phyloP scores from a whole-genome alignment of 2,888 invertebrate species.

The Ectemnius cavifrons region DNA sequence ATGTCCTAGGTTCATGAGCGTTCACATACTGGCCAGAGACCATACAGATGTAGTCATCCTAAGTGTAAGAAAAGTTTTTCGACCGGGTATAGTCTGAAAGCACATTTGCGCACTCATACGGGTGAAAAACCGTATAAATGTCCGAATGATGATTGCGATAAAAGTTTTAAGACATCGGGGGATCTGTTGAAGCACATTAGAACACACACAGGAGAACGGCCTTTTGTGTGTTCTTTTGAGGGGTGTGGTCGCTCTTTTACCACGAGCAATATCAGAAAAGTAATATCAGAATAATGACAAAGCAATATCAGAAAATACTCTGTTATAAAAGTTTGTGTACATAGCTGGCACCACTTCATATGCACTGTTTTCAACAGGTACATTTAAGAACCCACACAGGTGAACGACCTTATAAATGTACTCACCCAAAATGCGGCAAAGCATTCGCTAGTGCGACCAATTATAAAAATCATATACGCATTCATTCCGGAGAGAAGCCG shows the following conservation, averaged over 20 bases:
- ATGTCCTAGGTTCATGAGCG: conserved; percentile 79
- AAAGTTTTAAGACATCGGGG: conserved; percentile 82
- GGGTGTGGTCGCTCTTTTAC: conserved; percentile 84
- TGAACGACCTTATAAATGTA: conserved; percentile 83
- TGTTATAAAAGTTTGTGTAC: background rate
- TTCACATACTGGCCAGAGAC: conserved; percentile 79
- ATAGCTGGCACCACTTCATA: no score
- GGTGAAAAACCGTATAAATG: conserved; percentile 82
- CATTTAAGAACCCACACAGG: conserved; percentile 85
- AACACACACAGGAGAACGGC: conserved; percentile 80
- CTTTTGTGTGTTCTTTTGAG: conserved; percentile 75
- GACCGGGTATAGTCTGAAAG: conserved; percentile 81
- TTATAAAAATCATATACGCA: conserved; percentile 84
- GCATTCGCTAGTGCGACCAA: conserved; percentile 85
- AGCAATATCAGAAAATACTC: conserved; percentile 4
- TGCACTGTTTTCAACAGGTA: conserved; percentile 67
- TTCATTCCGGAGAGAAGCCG: conserved; percentile 85
- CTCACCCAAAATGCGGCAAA: conserved; percentile 81
- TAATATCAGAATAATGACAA: conserved; percentile 47
- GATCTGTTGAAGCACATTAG: conserved; percentile 82
- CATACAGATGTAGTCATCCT: conserved; percentile 78
- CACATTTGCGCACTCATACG: conserved; percentile 81
- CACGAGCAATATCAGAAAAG: conserved; percentile 84
- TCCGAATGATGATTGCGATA: conserved; percentile 79
- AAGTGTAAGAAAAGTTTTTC: conserved; percentile 80